phyloP scores from a whole-genome alignment of 2,888 invertebrate genomes.

The Orthosia gracilis region DNA sequence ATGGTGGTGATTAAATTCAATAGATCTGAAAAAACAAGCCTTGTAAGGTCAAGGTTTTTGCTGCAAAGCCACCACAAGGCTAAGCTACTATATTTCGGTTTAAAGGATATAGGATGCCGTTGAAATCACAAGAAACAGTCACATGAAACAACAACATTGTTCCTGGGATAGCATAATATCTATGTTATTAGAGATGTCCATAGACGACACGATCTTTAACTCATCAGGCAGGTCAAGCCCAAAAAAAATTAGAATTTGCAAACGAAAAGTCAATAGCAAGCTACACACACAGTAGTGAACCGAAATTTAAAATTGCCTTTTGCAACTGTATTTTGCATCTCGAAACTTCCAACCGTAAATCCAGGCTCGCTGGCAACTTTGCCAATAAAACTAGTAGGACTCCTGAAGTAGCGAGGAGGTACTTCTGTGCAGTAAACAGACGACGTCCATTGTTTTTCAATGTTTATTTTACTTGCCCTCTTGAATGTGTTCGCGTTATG shows the following conservation, averaged over 20 bases:
- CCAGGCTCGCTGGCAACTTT: constrained; percentile 51
- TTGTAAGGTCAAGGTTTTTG: background rate
- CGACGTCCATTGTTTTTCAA: constrained; percentile 36
- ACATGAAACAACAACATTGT: background rate
- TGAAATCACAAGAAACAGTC: background rate
- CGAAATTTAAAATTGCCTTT: constrained; percentile 49
- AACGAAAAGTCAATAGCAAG: background rate
- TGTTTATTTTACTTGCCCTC: constrained; percentile 60
- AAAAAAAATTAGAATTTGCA: background rate
- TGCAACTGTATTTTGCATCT: constrained; percentile 34
- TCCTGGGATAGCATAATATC: background rate
- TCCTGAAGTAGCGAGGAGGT: constrained; percentile 25
- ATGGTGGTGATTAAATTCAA: background rate
- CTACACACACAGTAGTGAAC: constrained; percentile 1
- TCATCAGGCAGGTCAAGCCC: too few species aligned
- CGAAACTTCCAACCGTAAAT: constrained; percentile 43
- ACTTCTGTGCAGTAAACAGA: constrained; percentile 40
- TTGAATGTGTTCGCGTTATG: constrained; percentile 48
- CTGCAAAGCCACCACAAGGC: background rate
- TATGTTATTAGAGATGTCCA: background rate
- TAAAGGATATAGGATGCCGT: background rate
- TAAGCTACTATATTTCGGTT: background rate
- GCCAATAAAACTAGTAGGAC: constrained; percentile 55
- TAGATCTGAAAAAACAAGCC: background rate
- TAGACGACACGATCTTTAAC: too few species aligned